phyloP scores from a whole-genome alignment of 2,113 vertebrate genomes.

The Corydoras sp. region DNA sequence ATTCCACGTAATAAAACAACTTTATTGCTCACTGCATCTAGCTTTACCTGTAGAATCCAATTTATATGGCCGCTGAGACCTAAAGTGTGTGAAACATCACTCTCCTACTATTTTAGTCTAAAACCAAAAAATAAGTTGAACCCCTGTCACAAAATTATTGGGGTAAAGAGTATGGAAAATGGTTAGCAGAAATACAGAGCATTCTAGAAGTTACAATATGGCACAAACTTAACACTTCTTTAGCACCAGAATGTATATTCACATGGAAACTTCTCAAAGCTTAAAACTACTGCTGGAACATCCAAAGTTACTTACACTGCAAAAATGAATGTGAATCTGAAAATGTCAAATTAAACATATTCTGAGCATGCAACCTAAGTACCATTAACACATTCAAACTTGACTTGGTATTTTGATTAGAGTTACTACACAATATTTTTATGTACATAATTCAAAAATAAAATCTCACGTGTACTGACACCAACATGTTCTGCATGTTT shows the following conservation, averaged over 20 bases:
- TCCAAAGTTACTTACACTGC: background rate
- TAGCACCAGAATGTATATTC: constrained; percentile 19
- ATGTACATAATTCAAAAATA: constrained; percentile 2
- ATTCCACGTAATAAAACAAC: background rate
- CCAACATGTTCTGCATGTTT: no score
- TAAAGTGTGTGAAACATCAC: background rate
- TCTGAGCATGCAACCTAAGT: constrained; percentile 53
- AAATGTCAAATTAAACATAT: constrained; percentile 14
- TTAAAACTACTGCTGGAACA: constrained; percentile 3
- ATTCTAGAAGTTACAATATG: constrained; percentile 22
- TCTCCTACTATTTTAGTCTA: background rate
- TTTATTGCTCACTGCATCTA: constrained; percentile 14
- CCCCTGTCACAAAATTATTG: background rate
- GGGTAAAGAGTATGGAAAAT: background rate
- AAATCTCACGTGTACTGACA: background rate
- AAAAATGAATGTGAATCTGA: constrained; percentile 7
- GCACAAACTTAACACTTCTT: constrained; percentile 19
- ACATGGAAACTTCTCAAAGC: background rate
- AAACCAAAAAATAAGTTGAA: constrained; percentile 14
- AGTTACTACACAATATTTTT: constrained; percentile 40
- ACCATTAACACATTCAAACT: constrained; percentile 37
- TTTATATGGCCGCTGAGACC: background rate
- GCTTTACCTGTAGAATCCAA: background rate
- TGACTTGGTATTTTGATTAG: constrained; percentile 32
- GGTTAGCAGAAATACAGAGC: constrained; percentile 2